Evolutionary conservation across 2,113 vertebrate species (phyloP).

Genomic region (Aspiorhynchus laticeps): DNA sequence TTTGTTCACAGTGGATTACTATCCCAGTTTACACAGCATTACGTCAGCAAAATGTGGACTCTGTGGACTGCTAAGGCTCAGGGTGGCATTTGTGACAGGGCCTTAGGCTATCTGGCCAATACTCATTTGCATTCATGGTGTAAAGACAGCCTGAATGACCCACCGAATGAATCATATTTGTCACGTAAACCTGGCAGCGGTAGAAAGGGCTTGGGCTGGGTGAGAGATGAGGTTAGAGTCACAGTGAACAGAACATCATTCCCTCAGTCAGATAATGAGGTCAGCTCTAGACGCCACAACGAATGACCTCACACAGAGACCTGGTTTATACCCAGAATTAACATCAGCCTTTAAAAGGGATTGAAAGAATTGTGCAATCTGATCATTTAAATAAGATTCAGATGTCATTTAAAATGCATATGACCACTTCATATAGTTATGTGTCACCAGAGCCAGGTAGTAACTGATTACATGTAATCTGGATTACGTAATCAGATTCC

Average conservation of each 20-base stretch:
- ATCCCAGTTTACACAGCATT: neutral
- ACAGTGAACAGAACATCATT: constrained; percentile 26
- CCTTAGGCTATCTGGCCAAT: constrained; percentile 2
- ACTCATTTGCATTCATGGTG: constrained; percentile 24
- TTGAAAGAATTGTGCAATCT: no score
- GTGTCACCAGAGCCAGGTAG: no score
- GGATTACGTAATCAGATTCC: no score
- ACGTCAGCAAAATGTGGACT: neutral
- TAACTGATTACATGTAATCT: no score
- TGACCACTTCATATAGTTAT: no score
- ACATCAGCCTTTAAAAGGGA: no score
- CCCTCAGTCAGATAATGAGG: neutral
- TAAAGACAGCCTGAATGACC: constrained; percentile 14
- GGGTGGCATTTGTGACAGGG: constrained; percentile 5
- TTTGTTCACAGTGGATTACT: neutral
- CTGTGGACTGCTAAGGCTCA: neutral
- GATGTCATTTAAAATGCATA: no score
- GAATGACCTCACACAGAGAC: no score
- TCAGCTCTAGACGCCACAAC: no score
- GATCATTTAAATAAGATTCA: no score
- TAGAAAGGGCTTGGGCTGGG: neutral
- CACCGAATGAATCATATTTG: constrained; percentile 30
- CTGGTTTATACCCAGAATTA: no score
- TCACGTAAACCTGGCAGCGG: constrained; percentile 15
- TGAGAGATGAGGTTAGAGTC: neutral